Conservation (phyloP, 2,888 invertebrate genomes). For the Lasioglossum calceatum region DNA sequence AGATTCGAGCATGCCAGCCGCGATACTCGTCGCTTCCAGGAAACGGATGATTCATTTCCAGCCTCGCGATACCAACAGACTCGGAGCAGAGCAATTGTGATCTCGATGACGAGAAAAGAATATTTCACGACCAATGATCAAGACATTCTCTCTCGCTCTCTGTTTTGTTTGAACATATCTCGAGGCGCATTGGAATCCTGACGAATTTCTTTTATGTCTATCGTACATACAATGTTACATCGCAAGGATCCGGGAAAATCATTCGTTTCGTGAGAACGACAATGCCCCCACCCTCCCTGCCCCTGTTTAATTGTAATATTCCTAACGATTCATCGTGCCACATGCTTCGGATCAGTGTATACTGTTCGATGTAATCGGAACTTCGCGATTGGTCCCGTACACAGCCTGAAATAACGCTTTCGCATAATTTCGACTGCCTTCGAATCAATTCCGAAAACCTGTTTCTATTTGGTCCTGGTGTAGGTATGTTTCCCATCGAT, state of each 20-base stretch:
- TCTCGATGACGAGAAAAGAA: slow-evolving; percentile 41
- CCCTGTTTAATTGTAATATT: not conserved
- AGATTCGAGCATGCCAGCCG: slow-evolving; percentile 50
- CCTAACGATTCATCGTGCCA: not conserved
- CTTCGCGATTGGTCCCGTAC: not conserved
- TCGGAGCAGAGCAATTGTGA: slow-evolving; percentile 38
- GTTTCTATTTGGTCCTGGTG: slow-evolving; percentile 4
- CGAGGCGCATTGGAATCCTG: slow-evolving; percentile 36
- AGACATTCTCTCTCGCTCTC: slow-evolving; percentile 19
- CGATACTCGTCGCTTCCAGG: slow-evolving; percentile 64
- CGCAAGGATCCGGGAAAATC: slow-evolving; percentile 15
- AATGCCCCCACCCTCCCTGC: not conserved
- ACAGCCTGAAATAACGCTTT: slow-evolving; percentile 12
- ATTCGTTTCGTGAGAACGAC: slow-evolving; percentile 4
- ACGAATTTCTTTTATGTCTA: slow-evolving; percentile 18
- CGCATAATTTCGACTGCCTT: not conserved
- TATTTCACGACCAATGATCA: slow-evolving; percentile 41
- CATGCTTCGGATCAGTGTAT: slow-evolving; percentile 17
- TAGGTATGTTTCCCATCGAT: slow-evolving; percentile 16
- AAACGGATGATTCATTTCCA: slow-evolving; percentile 73
- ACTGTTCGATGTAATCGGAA: slow-evolving; percentile 7
- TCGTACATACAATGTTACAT: slow-evolving; percentile 25
- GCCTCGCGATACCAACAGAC: slow-evolving; percentile 61
- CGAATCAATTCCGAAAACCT: slow-evolving; percentile 5
- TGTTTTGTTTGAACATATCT: slow-evolving; percentile 41